These are phyloP conservation scores for Amaurobius ferox DNA, from an alignment of 2,888 invertebrate species.

Conservation along the genomic window DNA sequence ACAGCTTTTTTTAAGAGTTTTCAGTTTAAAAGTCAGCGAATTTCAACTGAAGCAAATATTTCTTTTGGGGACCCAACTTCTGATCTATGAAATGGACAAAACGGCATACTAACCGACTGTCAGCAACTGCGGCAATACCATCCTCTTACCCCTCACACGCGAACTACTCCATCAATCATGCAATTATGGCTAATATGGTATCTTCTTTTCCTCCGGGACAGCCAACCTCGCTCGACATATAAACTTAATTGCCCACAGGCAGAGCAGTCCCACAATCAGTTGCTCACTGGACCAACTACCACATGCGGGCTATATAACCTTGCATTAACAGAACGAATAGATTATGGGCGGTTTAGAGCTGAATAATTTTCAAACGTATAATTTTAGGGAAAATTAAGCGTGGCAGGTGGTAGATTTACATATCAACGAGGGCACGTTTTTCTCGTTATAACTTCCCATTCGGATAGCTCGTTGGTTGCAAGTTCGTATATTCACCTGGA, in stretches of 20 bases:
- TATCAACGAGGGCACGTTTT: not conserved
- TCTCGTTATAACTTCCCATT: not conserved
- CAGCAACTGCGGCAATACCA: too few relatives aligned
- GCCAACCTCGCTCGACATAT: not conserved
- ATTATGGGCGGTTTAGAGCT: not conserved
- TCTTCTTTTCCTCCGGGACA: not conserved
- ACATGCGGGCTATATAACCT: not conserved
- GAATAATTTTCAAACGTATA: not conserved
- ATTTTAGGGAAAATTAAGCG: not conserved
- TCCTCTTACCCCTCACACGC: too few relatives aligned
- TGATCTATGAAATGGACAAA: too few relatives aligned
- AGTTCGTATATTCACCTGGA: not conserved
- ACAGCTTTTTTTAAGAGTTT: too few relatives aligned
- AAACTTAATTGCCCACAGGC: not conserved
- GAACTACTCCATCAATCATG: not conserved
- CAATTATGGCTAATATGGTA: not conserved
- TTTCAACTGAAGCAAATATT: too few relatives aligned
- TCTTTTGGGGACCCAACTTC: too few relatives aligned
- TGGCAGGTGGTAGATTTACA: constrained; percentile 1
- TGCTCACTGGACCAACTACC: not conserved
- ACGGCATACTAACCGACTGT: too few relatives aligned
- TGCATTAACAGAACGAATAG: not conserved
- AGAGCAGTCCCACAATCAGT: not conserved
- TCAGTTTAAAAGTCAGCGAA: too few relatives aligned
- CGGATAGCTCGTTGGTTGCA: not conserved